Conservation (phyloP, 2,113 vertebrate species). For the Saccopteryx leptura region DNA sequence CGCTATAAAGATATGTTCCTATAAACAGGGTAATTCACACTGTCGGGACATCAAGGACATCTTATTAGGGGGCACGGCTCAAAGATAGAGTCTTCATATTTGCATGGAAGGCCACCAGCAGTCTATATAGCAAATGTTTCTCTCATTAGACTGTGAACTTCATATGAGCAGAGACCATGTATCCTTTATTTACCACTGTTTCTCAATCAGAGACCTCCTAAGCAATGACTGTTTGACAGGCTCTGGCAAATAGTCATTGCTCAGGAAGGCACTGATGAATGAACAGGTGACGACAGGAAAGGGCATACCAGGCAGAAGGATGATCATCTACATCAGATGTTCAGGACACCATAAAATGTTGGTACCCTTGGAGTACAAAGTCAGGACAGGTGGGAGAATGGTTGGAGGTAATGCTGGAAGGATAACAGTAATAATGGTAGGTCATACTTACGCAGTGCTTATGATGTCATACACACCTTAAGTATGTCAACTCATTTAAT, state of each 20-base stretch:
- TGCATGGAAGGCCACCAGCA: background rate
- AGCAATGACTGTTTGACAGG: background rate
- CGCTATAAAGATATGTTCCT: background rate
- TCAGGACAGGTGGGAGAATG: background rate
- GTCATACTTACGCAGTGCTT: background rate
- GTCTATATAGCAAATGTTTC: background rate
- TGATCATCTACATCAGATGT: background rate
- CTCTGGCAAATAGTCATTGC: background rate
- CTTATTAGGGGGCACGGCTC: background rate
- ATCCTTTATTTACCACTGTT: background rate
- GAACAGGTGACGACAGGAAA: background rate
- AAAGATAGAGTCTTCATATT: background rate
- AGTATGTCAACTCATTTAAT: background rate
- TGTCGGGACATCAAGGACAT: background rate
- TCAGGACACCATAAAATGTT: background rate
- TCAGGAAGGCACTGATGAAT: background rate
- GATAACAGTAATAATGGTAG: background rate
- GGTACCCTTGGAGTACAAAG: background rate
- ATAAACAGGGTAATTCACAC: background rate
- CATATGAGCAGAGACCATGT: background rate
- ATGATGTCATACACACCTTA: background rate
- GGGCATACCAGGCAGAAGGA: background rate
- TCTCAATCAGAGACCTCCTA: background rate
- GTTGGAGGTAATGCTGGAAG: background rate
- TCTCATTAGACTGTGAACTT: background rate